Conservation (phyloP, 2,113 vertebrate species). For the Sinocyclocheilus anophthalmus region DNA sequence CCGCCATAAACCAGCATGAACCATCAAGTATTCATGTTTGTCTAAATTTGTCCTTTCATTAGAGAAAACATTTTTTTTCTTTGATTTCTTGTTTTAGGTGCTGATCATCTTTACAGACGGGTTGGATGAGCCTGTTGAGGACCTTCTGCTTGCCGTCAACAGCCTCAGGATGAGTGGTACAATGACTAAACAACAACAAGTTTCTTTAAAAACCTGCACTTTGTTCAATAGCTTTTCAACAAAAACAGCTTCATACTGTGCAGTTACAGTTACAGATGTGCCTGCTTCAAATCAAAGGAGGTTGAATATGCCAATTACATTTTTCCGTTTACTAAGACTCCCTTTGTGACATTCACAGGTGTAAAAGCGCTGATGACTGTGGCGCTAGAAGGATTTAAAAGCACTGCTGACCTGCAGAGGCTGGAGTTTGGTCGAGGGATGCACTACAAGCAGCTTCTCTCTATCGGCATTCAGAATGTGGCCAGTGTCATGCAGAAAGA, state of each 20-base stretch:
- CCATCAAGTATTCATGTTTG: neutral
- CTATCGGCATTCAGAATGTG: constrained; percentile 75
- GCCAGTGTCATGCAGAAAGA: constrained; percentile 76
- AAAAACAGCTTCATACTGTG: neutral
- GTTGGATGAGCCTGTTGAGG: constrained; percentile 75
- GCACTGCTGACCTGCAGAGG: constrained; percentile 77
- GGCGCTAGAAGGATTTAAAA: constrained; percentile 76
- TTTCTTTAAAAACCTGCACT: neutral
- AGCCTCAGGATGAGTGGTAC: constrained; percentile 75
- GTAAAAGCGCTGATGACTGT: constrained; percentile 79
- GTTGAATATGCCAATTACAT: neutral
- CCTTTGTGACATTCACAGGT: constrained; percentile 65
- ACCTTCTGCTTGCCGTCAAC: constrained; percentile 69
- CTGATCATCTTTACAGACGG: constrained; percentile 88
- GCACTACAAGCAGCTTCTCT: constrained; percentile 76
- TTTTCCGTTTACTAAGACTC: neutral
- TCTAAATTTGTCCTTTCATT: neutral
- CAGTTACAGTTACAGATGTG: neutral
- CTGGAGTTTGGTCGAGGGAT: constrained; percentile 90
- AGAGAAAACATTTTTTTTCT: neutral
- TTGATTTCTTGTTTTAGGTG: constrained; percentile 68
- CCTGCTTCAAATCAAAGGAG: neutral
- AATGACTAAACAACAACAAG: neutral
- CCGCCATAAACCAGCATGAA: neutral
- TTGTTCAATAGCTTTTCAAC: no score